Evolutionary conservation across 2,888 invertebrate species (phyloP).

Genomic region (Osedax fenrisi): DNA sequence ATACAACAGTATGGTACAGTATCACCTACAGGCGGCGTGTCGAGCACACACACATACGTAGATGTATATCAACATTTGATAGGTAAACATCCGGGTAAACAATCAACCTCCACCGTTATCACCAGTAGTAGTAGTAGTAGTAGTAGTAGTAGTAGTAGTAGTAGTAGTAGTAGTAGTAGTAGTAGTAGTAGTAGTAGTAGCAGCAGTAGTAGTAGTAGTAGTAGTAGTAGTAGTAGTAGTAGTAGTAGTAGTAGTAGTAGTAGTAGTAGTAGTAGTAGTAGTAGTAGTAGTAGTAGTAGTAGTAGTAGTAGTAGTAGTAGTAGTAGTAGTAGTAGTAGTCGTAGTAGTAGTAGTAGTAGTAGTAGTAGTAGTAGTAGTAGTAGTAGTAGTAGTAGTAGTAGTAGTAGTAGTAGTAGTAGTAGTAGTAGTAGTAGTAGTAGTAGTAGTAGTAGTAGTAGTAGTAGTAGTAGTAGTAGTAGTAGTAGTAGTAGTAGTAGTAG

Average conservation of each 20-base stretch:
- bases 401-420: neutral
- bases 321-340: too few relatives aligned
- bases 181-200: neutral
- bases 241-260: constrained; percentile 7
- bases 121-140: constrained; percentile 9
- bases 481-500: neutral
- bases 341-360: too few relatives aligned
- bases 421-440: constrained; percentile 9
- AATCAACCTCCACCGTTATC: neutral
- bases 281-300: neutral
- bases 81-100: too few relatives aligned
- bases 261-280: constrained; percentile 5
- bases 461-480: constrained; percentile 9
- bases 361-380: constrained; percentile 15
- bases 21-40: too few relatives aligned
- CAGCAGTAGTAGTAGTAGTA: constrained; percentile 1
- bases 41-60: too few relatives aligned
- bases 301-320: neutral
- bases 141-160: neutral
- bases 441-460: constrained; percentile 10
- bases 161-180: neutral
- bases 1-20: too few relatives aligned
- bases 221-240: neutral
- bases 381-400: neutral
- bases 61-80: too few relatives aligned